Evolutionary conservation across 1,140 invertebrate species (phyloP).

Genomic region (Epicauta chinensis): DNA sequence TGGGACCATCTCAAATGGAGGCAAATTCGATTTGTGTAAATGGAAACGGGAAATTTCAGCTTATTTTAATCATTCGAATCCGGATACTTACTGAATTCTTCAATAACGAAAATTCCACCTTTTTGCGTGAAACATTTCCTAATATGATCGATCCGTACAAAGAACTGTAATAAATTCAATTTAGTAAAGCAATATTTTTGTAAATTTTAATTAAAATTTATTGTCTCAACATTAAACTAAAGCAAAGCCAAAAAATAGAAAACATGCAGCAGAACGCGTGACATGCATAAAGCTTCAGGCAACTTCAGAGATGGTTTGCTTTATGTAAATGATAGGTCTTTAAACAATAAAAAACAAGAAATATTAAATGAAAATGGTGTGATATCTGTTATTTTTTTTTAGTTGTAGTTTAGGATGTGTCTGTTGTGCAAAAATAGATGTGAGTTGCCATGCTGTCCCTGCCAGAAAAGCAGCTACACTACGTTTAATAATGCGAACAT

Average conservation of each 20-base stretch:
- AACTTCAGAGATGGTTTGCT: conserved; percentile 47
- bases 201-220: background rate
- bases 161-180: conserved; percentile 77
- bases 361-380: conserved; percentile 21
- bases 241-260: conserved; percentile 19
- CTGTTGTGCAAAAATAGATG: conserved; percentile 29
- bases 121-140: conserved; percentile 99
- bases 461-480: conserved; percentile 30
- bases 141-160: conserved; percentile 98
- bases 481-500: conserved; percentile 24
- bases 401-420: conserved; percentile 21
- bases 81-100: conserved; percentile 91
- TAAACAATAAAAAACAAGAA: conserved; percentile 2
- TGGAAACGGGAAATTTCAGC: no score
- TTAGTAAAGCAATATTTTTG: conserved; percentile 6
- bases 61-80: no score
- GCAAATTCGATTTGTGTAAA: no score
- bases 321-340: conserved; percentile 36
- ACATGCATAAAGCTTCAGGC: conserved; percentile 42
- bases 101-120: conserved; percentile 97
- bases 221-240: background rate
- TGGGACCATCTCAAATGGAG: no score
- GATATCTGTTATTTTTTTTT: conserved; percentile 12
- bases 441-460: conserved; percentile 38
- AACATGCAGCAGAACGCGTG: conserved; percentile 21